Conservation (phyloP, 2,113 vertebrate species). For the Sisor rabdophorus region DNA sequence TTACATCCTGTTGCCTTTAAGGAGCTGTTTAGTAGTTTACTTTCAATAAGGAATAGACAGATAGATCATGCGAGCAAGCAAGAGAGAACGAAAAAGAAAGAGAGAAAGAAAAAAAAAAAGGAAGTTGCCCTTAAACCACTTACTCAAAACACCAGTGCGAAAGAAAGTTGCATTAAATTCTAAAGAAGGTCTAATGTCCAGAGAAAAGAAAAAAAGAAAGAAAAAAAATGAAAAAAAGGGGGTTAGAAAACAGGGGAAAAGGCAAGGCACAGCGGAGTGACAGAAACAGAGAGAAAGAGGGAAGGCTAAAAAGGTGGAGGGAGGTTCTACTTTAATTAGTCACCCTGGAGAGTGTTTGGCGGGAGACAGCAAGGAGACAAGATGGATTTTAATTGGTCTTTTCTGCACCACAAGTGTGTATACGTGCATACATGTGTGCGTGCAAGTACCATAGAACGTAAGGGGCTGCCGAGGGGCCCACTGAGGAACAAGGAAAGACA, state of each 20-base stretch:
- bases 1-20: constrained; percentile 40
- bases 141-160: not conserved
- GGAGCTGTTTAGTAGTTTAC: constrained; percentile 39
- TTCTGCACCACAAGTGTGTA: constrained; percentile 34
- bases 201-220: constrained; percentile 32
- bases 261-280: constrained; percentile 23
- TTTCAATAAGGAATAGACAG: constrained; percentile 2
- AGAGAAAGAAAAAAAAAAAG: not conserved
- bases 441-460: constrained; percentile 26
- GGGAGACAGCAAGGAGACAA: constrained; percentile 58
- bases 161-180: constrained; percentile 29
- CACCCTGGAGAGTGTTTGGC: constrained; percentile 65
- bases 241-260: constrained; percentile 32
- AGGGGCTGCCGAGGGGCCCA: constrained; percentile 22
- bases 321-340: constrained; percentile 70
- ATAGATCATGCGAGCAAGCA: not conserved
- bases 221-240: constrained; percentile 24
- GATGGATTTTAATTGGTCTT: constrained; percentile 75
- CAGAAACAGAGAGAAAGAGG: constrained; percentile 40
- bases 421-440: constrained; percentile 26
- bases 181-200: constrained; percentile 31
- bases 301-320: constrained; percentile 48
- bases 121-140: not conserved
- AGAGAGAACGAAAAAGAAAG: not conserved
- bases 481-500: constrained; percentile 44